Percentiles rank a stretch among this genome's conserved stretches.
Conservation (phyloP, 2,113 vertebrate species). For the Dasypus novemcinctus region DNA sequence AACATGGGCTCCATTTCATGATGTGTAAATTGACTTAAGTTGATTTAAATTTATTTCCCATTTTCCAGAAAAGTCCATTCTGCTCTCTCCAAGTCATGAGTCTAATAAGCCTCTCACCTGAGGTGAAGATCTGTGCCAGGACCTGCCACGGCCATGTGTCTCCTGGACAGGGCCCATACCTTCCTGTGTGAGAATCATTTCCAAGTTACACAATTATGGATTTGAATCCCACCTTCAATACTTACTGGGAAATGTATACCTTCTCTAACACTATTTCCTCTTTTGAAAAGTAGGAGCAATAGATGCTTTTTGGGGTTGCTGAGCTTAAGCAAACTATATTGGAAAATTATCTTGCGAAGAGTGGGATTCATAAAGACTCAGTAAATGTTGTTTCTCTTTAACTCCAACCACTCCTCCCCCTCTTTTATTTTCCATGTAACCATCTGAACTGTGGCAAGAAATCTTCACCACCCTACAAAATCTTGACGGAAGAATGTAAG, state of each 20-base stretch:
- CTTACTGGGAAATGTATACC: neutral
- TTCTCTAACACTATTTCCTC: neutral
- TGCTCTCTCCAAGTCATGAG: neutral
- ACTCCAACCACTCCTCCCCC: neutral
- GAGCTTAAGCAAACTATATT: neutral
- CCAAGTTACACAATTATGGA: neutral
- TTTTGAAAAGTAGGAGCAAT: neutral
- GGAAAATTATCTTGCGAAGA: neutral
- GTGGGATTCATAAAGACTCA: neutral
- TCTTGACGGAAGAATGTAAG: neutral
- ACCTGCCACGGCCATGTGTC: fast-evolving
- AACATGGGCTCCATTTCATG: neutral
- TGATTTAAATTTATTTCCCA: neutral
- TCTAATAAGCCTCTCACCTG: neutral
- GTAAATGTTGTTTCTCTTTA: neutral
- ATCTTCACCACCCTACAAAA: neutral
- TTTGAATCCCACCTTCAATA: neutral
- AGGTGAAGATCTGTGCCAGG: neutral
- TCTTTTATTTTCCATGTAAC: neutral
- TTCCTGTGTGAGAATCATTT: neutral
- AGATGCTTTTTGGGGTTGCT: neutral
- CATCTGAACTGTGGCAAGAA: neutral
- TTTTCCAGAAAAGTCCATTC: neutral
- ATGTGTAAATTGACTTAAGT: neutral
- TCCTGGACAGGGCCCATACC: neutral